phyloP scores from a whole-genome alignment of 2,888 invertebrate genomes.

The Sinotaia quadrata region DNA sequence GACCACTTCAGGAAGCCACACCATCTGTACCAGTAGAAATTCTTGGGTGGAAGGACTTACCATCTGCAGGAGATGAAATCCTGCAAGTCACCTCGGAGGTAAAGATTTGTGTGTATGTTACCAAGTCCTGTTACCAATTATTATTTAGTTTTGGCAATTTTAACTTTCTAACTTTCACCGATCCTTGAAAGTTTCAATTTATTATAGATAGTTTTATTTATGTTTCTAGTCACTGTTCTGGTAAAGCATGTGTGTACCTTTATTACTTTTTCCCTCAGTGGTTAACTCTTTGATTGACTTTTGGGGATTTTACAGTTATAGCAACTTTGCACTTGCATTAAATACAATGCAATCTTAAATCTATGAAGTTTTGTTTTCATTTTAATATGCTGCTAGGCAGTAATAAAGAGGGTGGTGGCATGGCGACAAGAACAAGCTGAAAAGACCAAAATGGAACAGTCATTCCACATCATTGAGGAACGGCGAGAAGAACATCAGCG shows the following conservation, averaged over 20 bases:
- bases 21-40: constrained; percentile 89
- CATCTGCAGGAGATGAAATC: constrained; percentile 89
- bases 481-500: constrained; percentile 75
- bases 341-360: too few species aligned
- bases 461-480: constrained; percentile 77
- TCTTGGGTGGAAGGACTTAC: constrained; percentile 89
- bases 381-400: constrained; percentile 9
- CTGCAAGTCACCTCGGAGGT: constrained; percentile 85
- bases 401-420: constrained; percentile 76
- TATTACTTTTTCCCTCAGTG: too few species aligned
- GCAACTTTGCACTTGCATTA: too few species aligned
- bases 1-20: constrained; percentile 79
- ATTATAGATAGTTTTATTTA: too few species aligned
- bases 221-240: too few species aligned
- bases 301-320: too few species aligned
- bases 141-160: background rate
- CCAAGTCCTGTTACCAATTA: too few species aligned
- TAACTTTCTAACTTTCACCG: background rate
- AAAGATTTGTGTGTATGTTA: constrained; percentile 2
- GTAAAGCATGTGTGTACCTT: too few species aligned
- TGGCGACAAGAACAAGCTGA: constrained; percentile 78
- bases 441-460: constrained; percentile 78
- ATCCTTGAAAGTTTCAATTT: too few species aligned
- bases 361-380: too few species aligned
- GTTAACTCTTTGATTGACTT: too few species aligned